Base-by-base conservation (phyloP, 64 coral and sea anemone species). In the Acropora yongei region DNA sequence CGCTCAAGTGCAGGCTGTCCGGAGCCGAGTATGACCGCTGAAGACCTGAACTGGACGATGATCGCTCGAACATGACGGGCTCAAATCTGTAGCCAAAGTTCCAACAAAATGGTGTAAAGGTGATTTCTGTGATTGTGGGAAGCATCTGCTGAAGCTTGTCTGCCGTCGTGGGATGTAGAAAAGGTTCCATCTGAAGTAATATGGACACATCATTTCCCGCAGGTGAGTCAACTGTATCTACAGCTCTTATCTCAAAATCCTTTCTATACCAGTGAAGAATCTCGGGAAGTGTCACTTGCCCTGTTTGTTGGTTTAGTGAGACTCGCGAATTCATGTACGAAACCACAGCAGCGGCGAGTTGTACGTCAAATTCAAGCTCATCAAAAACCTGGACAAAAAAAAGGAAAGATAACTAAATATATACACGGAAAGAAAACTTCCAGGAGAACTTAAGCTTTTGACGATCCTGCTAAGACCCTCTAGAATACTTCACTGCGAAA, bases 81-180 rank as follows among this genome's bases (percentile, higher is more conserved):
- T 98, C 94, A 89, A 99, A 99, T 85, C 74, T 88, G 86, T 96
- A 99, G 2, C 94, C 94, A 81, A 99, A 93, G 3, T 44, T 91
- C 97, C 97, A 99, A 63, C 91, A 96, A 65, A 83, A 96, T 8
- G 97, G 92, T 0, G 84, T 79, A 53, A 93, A 99, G 1, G 73
- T 78, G 13, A 99, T 92, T 50, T 96, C 92, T 44, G 78, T 91
- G 71, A 97, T 67, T 58, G 80, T 72, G 47, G 95, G 83, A 3
- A 97, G 84, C 78, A 97, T 79, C 71, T 72, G 49, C 41, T 94
- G 95, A 5, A 99, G 86, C 68, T 88, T 80, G 7, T 61, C 57
- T 14, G 91, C 91, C 16, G 90, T 19, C 17, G 89, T 71, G 10
- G 68, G 83, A 44, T 88, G 75, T 7, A 97, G 57, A 65, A 82